Base-by-base conservation (phyloP, 2,888 invertebrate genomes). In the Plemyria rubiginata region DNA sequence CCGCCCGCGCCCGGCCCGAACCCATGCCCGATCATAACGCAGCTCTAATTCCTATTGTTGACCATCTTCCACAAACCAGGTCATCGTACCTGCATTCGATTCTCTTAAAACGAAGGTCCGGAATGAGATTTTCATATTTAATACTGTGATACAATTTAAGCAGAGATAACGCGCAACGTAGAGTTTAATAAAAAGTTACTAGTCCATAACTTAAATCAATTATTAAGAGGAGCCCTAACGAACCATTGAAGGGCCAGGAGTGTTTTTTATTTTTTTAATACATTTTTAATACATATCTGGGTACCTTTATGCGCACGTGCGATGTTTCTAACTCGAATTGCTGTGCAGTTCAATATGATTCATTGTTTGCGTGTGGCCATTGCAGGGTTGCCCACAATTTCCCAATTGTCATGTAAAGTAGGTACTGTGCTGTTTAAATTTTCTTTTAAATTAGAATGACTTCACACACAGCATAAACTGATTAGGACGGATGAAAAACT, bases 21-120 rank as follows among this genome's bases (percentile, higher is more conserved):
- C 71, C 66, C 84, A 76, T 11, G n/a, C 60, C 54, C 43, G 60
- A 54, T 56, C 64, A 50, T 53, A 64, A 45, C 43, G 15, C 7
- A 43, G 56, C 81, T 80, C 83, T 84, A 83, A 84, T 86, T 88
- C 85, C 87, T 88, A 90, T 88, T 90, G 88, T 84, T 89, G 81
- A 79, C 86, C 84, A 87, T 87, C 86, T 87, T 81, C 80, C 76
- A 80, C 85, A 76, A 89, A 87, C 76, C 89, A 88, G 89, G 89
- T 88, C 89, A 89, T 90, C 85, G 87, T 87, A 85, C 87, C 84
- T 87, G 85, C 87, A 86, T 84, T 82, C 78, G 74, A 81, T 84
- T 85, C 83, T 80, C 75, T 78, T 71, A 76, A 74, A 83, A 80
- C 76, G 72, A 77, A 77, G 84, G 82, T 79, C 70, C 76, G 75